A percentile compares a stretch with the other conserved stretches of the same genome.
phyloP scores from a whole-genome alignment of 2,888 invertebrate genomes.

The Cotesia congregata region DNA sequence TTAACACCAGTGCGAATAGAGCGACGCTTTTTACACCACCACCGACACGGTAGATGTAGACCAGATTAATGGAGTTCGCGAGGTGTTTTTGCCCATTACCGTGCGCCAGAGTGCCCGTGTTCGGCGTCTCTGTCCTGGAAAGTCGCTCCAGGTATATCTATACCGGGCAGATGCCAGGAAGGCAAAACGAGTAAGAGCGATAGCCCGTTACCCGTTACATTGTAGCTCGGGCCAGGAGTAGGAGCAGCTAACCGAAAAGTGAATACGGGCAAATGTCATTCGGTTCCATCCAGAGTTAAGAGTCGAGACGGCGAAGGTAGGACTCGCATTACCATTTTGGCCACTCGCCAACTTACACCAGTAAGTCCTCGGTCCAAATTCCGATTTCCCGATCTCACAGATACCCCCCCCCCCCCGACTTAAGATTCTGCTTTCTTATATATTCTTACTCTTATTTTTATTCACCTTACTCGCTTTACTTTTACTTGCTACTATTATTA shows the following conservation, averaged over 20 bases:
- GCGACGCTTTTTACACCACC: constrained; percentile 42
- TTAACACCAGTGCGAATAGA: constrained; percentile 47
- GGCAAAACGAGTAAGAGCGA: constrained; percentile 24
- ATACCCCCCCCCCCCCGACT: constrained; percentile 54
- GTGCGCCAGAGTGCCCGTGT: constrained; percentile 6
- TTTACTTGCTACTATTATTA: neutral
- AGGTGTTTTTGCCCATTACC: constrained; percentile 11
- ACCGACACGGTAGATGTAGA: neutral
- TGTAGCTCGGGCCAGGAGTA: neutral
- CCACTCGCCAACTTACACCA: constrained; percentile 51
- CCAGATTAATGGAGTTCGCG: constrained; percentile 32
- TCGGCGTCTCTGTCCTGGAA: constrained; percentile 22
- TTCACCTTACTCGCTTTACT: neutral
- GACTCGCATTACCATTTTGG: constrained; percentile 65
- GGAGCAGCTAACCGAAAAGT: constrained; percentile 57
- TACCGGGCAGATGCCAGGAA: constrained; percentile 24
- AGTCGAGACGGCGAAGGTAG: constrained; percentile 48
- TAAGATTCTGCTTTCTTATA: neutral
- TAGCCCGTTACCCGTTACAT: constrained; percentile 16
- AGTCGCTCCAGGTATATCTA: too few species aligned
- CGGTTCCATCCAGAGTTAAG: constrained; percentile 37
- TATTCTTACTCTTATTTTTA: neutral
- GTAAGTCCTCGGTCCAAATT: constrained; percentile 47
- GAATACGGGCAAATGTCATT: constrained; percentile 61
- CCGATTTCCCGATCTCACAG: constrained; percentile 59